Base-by-base conservation (phyloP, 2,888 invertebrate species). In the Drosophila subquinaria region DNA sequence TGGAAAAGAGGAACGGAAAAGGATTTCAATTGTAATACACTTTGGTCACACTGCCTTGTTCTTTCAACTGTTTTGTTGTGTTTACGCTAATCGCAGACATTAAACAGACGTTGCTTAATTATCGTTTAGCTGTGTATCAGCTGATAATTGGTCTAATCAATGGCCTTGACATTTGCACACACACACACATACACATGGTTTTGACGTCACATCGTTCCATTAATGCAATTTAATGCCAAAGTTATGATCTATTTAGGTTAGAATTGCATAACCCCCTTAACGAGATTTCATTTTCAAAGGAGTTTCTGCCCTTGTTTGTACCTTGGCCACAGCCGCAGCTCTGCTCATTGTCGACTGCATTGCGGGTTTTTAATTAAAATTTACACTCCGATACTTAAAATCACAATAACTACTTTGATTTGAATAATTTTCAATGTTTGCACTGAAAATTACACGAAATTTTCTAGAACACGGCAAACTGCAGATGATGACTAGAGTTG, bases 341-440 rank as follows among this genome's bases (percentile, higher is more conserved):
- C 78, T 89, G 38, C 90, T 81, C 71, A 91, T 76, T 55, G 91
- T 89, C 60, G 81, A 90, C 84, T 91, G 91, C 91, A 91, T 91
- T 74, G 76, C 81, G 66, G 36, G 63, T 72, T 66, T 59, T 55
- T 55, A 51, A 48, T 30, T 62, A 43, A 52, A 59, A 30, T 50
- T 13, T 53, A 17, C 59, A 67, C 35, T 30, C 48, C 35, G 45
- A 53, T 51, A 65, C 62, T 36, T 63, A 43, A 42, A 64, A 74
- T 61, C 68, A 62, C 57, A 67, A 70, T 65, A 55, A 72, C 59
- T 69, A 74, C 27, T 56, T 43, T 79, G 82, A 83, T 66, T 76
- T 87, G 56, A 30, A 59, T 59, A 59, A 70, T 62, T 84, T 70
- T 78, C 66, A 68, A 72, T 56, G 73, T 51, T 76, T 69, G 56